These are phyloP conservation scores for Cordylochernes scorpioides DNA, from an alignment of 2,888 invertebrate genomes.

Conservation along the genomic window DNA sequence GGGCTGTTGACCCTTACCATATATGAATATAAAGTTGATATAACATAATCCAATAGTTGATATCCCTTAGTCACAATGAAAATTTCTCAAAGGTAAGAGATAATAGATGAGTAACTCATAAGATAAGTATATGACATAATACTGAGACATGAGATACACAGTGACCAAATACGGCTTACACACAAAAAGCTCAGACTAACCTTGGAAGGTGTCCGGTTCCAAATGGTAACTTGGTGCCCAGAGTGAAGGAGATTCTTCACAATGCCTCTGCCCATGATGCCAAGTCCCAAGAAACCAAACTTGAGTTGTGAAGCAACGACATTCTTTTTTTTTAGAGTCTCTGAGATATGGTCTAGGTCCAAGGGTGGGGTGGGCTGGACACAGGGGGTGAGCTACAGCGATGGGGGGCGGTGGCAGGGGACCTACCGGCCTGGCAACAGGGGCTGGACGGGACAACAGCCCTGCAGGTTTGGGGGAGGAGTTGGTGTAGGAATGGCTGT, in stretches of 20 bases:
- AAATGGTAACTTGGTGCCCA: slow-evolving; percentile 61
- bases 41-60: no score
- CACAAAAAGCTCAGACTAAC: slow-evolving; percentile 29
- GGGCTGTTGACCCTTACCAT: no score
- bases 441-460: slow-evolving; percentile 38
- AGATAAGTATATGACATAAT: no score
- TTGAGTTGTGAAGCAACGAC: slow-evolving; percentile 56
- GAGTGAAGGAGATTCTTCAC: slow-evolving; percentile 80
- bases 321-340: slow-evolving; percentile 50
- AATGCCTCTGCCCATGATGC: slow-evolving; percentile 80
- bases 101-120: no score
- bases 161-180: no score
- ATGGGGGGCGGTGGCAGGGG: not conserved
- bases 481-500: slow-evolving; percentile 15
- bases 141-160: no score
- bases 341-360: slow-evolving; percentile 45
- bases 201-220: slow-evolving; percentile 77
- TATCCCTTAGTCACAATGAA: no score
- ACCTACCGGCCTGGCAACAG: slow-evolving; percentile 41
- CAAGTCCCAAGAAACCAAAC: slow-evolving; percentile 82
- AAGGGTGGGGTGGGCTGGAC: slow-evolving; percentile 40
- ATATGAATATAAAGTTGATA: no score
- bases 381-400: slow-evolving; percentile 1
- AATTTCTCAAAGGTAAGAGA: no score
- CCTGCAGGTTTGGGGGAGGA: slow-evolving; percentile 26